Base-by-base conservation (phyloP, 2,888 invertebrate genomes). In the Griposia aprilina region DNA sequence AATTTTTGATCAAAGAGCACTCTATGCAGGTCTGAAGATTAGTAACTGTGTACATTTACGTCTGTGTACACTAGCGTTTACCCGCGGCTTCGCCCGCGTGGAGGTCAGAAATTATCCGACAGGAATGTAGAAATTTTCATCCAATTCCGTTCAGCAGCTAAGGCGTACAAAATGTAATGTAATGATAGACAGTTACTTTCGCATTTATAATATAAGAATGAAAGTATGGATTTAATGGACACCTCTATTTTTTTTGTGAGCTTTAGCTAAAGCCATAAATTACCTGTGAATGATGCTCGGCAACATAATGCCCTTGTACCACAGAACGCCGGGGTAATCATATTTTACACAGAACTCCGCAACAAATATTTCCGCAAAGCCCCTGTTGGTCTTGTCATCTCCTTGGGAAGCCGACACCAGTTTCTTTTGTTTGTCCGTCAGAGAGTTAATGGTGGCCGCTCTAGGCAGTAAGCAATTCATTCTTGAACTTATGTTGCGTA, bases 261-360 rank as follows among this genome's bases (percentile, higher is more conserved):
- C 6, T 4, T 41, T 23, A 0, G 17, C 1, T 41, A 62, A 26
- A 62, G 8, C 3, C 41, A 45, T 1, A 11, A 41, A 10, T 71
- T 98, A 95, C 92, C 99, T 97, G 91, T 99, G 98, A 52, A 99
- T 91, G 78, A 99, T 97, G 36, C 98, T 98, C 0, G 99, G 99
- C 77, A 99, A 92, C 74, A 98, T 97, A 2, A 98, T 97, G 0
- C 98, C 98, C 94, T 99, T 99, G 41, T 98, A 97, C 98, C 99
- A 99, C 80, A 99, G 96, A 20, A 98, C 96, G 30, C 98, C 97
- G 0, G 98, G 98, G 91, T 97, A 98, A 0, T 97, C 96, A 83
- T 98, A 98, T 90, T 97, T 97, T 48, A 98, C 97, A 91, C 99
- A 98, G 84, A 99, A 97, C 94, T 99, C 99, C 0, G 99, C 99